Conservation (phyloP, 2,888 invertebrate species). For the Archips crataeganus region DNA sequence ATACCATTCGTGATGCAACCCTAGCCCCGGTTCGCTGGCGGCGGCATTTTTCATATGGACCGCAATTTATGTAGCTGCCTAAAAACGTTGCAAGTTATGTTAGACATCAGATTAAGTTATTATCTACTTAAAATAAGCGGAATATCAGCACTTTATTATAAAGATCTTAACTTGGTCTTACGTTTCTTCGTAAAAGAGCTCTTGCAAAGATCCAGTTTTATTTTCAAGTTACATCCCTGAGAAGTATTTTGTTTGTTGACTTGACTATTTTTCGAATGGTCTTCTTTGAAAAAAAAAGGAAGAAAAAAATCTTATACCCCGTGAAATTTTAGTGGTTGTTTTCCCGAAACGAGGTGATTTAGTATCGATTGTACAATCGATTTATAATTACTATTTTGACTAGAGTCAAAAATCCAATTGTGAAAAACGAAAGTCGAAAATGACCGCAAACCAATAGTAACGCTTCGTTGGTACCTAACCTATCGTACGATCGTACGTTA, state of each 20-base stretch:
- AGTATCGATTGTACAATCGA: too few relatives aligned
- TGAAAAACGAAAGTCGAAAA: too few relatives aligned
- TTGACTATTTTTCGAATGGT: neutral
- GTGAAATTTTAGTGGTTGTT: too few relatives aligned
- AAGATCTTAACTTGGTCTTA: neutral
- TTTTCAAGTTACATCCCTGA: neutral
- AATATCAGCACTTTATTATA: neutral
- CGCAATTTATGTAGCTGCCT: slow-evolving; percentile 69
- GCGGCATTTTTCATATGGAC: slow-evolving; percentile 69
- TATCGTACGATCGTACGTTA: too few relatives aligned
- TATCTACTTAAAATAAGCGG: slow-evolving; percentile 60
- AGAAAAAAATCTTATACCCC: too few relatives aligned
- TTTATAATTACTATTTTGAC: too few relatives aligned
- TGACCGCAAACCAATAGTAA: too few relatives aligned
- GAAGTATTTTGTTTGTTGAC: neutral
- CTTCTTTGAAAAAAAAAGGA: too few relatives aligned
- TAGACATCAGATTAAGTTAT: slow-evolving; percentile 70
- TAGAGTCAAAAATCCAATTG: too few relatives aligned
- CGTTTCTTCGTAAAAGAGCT: neutral
- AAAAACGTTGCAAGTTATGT: slow-evolving; percentile 61
- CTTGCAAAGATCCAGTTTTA: neutral
- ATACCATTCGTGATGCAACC: slow-evolving; percentile 14
- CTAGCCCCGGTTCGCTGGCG: slow-evolving; percentile 47
- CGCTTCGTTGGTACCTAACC: too few relatives aligned
- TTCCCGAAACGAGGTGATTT: too few relatives aligned